Evolutionary conservation across 2,797 vertebrate genomes (phyloP), one percentile per base, ranked within the genome.

Genomic region (Leptoclinus maculatus): DNA sequence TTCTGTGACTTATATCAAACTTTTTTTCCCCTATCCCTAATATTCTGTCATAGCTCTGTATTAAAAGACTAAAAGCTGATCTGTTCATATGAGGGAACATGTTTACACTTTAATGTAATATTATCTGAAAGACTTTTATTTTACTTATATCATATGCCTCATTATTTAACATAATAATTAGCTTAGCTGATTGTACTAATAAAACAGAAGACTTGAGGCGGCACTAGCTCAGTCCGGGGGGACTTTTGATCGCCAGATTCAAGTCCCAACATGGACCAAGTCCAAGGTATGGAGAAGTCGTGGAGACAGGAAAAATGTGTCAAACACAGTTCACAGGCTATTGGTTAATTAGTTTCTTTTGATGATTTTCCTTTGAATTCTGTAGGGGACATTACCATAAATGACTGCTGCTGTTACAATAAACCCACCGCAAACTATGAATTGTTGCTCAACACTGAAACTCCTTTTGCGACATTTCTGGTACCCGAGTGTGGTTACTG

Each of bases 401-500:
- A 70, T 41, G 25, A 60, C 19, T 12, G 2, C 36, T 47, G 39
- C 38, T 25, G 7, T 45, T 58, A 7, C 5, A 7, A 16, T 29
- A 34, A 49, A 49, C 9, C 8, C 32, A 23, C 10, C 21, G 5
- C 14, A 27, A 62, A 62, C 29, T 34, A 36, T 68, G 32, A 43
- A 68, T 9, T 4, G 16, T 16, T 19, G 17, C 38, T 71, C 9
- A 21, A 39, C 27, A 32, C 36, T 47, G 38, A 66, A 66, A 34
- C 29, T 43, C 9, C 34, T 53, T 53, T 70, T 65, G 66, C 79
- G 45, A 54, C 43, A 59, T 69, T 73, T 79, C 62, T 21, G 32
- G 11, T 53, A 21, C n/a, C 14, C 2, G 1, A 41, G 58, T 73
- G 34, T 79, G 82, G 74, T 84, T 81, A 79, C 82, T 82, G 71